phyloP scores from a whole-genome alignment of 2,888 invertebrate genomes.

The Lasioglossum vierecki region DNA sequence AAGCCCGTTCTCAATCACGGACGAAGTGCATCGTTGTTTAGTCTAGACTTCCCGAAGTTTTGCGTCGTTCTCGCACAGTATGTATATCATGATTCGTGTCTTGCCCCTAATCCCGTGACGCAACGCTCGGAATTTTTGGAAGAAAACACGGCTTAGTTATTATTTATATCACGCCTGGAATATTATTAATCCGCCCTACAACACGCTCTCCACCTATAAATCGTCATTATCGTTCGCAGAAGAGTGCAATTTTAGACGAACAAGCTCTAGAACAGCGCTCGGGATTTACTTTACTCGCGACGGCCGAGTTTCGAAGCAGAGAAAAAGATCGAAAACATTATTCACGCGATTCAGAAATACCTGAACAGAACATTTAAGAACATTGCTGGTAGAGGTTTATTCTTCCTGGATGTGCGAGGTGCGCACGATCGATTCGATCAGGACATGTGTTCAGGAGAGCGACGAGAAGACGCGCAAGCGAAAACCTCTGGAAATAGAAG shows the following conservation, averaged over 20 bases:
- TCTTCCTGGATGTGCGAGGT: too few species aligned
- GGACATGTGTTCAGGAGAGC: too few species aligned
- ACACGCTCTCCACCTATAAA: neutral
- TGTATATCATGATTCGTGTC: conserved; percentile 43
- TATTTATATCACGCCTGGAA: conserved; percentile 7
- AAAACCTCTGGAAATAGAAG: conserved; percentile 61
- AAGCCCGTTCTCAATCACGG: neutral
- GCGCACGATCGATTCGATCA: too few species aligned
- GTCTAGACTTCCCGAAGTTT: conserved; percentile 21
- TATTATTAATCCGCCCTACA: neutral
- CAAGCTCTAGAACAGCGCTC: too few species aligned
- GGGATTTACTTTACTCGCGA: too few species aligned
- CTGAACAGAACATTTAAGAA: too few species aligned
- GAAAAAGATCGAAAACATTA: too few species aligned
- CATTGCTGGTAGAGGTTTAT: too few species aligned
- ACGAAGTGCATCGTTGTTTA: conserved; percentile 10
- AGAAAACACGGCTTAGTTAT: conserved; percentile 13
- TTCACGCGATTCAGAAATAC: too few species aligned
- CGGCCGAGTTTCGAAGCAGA: too few species aligned
- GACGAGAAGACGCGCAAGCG: conserved; percentile 25
- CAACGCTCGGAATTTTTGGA: conserved; percentile 18
- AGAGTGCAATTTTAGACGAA: neutral
- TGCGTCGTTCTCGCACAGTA: conserved; percentile 31
- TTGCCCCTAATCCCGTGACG: conserved; percentile 47
- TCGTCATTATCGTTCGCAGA: neutral